phyloP scores from a whole-genome alignment of 1,140 invertebrate species.

The Vanessa tameamea region DNA sequence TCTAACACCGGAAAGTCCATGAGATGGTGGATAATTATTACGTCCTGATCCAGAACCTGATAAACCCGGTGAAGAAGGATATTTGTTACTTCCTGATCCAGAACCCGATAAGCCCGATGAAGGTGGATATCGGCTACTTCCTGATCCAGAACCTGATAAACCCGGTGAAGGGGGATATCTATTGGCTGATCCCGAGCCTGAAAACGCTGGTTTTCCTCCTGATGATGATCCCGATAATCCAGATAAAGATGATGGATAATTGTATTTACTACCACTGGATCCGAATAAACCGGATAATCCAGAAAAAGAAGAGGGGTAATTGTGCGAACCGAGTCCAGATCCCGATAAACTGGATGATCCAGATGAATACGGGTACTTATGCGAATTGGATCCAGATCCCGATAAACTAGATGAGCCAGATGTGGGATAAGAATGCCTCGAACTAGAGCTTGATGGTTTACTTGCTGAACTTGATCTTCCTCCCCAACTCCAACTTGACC shows the following conservation, averaged over 20 bases:
- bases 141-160: constrained; percentile 38
- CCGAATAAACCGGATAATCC: constrained; percentile 32
- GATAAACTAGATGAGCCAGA: constrained; percentile 16
- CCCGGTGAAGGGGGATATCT: constrained; percentile 40
- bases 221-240: constrained; percentile 36
- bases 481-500: constrained; percentile 32
- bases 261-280: constrained; percentile 4
- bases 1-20: constrained; percentile 18
- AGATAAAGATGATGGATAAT: constrained; percentile 16
- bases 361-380: constrained; percentile 33
- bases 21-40: constrained; percentile 27
- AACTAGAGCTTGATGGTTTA: constrained; percentile 23
- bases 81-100: constrained; percentile 31
- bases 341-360: constrained; percentile 41
- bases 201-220: constrained; percentile 42
- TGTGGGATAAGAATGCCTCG: constrained; percentile 13
- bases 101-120: constrained; percentile 43
- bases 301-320: constrained; percentile 16
- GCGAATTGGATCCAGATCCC: constrained; percentile 6
- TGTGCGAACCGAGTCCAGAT: constrained; percentile 1
- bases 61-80: constrained; percentile 37
- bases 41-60: constrained; percentile 38
- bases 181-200: constrained; percentile 31
- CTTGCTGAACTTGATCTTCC: constrained; percentile 31
- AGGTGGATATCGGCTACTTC: constrained; percentile 27